These are phyloP conservation scores for Chalcosyrphus nemorum DNA, from an alignment of 2,888 invertebrate species.

Conservation along the genomic window DNA sequence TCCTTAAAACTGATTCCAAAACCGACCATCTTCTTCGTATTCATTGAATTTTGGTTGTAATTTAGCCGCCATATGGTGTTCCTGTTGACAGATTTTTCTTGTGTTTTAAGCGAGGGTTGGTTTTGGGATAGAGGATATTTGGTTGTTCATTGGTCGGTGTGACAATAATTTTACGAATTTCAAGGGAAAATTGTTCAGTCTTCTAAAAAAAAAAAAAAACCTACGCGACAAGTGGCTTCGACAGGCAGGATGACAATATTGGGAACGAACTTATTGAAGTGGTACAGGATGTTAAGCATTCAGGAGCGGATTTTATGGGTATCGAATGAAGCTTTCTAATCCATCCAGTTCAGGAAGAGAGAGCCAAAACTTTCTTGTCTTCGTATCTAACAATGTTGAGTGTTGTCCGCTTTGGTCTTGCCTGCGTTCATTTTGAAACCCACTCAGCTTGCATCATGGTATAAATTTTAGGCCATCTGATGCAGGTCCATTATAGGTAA, in stretches of 20 bases:
- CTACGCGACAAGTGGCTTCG: slow-evolving; percentile 53
- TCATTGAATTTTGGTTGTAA: slow-evolving; percentile 35
- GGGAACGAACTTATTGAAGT: background rate
- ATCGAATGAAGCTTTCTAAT: no score
- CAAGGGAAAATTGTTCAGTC: slow-evolving; percentile 1
- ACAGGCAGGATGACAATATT: slow-evolving; percentile 19
- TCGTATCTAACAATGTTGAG: no score
- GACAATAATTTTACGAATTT: slow-evolving; percentile 27
- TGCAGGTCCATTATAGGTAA: no score
- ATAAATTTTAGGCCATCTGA: no score
- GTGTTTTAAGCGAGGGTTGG: slow-evolving; percentile 37
- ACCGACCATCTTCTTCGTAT: slow-evolving; percentile 48
- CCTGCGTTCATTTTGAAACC: no score
- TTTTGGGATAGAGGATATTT: background rate
- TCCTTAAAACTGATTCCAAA: slow-evolving; percentile 50
- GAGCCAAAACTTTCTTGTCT: no score
- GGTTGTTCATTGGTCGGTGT: slow-evolving; percentile 28
- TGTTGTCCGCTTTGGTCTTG: no score
- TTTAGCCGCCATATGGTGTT: slow-evolving; percentile 51
- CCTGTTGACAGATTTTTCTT: slow-evolving; percentile 37
- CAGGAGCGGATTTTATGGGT: background rate
- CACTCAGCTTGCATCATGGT: no score
- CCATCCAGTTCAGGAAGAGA: no score
- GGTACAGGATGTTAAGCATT: background rate
- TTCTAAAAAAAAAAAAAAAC: slow-evolving; percentile 8